phyloP scores from a whole-genome alignment of 1,140 invertebrate species.

The Chlorops oryzae region DNA sequence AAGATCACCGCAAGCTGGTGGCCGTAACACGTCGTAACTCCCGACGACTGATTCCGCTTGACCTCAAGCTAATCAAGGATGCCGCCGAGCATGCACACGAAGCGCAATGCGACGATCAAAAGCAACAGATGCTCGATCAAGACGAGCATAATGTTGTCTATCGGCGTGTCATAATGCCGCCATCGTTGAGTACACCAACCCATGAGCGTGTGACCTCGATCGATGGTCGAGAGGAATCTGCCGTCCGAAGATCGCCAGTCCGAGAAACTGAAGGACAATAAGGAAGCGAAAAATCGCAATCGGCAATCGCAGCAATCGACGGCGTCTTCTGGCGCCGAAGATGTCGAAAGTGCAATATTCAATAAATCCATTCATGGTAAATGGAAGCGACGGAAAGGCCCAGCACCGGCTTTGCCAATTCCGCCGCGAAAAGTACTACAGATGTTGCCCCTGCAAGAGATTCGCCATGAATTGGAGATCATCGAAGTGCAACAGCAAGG shows the following conservation, averaged over 20 bases:
- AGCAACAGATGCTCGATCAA: conserved; percentile 6
- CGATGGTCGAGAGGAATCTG: neutral
- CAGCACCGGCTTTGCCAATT: conserved; percentile 66
- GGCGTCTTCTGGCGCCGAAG: conserved; percentile 14
- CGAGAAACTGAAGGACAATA: conserved; percentile 53
- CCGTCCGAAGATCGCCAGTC: conserved; percentile 25
- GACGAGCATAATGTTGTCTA: conserved; percentile 27
- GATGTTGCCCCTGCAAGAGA: conserved; percentile 65
- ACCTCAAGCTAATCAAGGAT: conserved; percentile 23
- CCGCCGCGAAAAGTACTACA: conserved; percentile 56
- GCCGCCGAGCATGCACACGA: neutral
- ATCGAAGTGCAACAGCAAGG: conserved; percentile 83
- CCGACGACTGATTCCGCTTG: conserved; percentile 30
- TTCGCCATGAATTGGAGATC: conserved; percentile 66
- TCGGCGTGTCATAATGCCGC: conserved; percentile 29
- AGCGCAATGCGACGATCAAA: conserved; percentile 10
- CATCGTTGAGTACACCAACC: conserved; percentile 17
- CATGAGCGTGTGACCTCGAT: conserved; percentile 16
- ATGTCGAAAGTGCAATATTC: conserved; percentile 19
- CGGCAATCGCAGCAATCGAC: conserved; percentile 49
- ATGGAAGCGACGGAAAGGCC: conserved; percentile 71
- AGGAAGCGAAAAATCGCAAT: conserved; percentile 56
- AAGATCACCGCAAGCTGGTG: neutral
- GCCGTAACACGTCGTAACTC: conserved; percentile 5
- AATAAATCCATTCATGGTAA: conserved; percentile 61